Evolutionary conservation across 2,888 invertebrate species (phyloP).

Genomic region (Drosophila subsilvestris): DNA sequence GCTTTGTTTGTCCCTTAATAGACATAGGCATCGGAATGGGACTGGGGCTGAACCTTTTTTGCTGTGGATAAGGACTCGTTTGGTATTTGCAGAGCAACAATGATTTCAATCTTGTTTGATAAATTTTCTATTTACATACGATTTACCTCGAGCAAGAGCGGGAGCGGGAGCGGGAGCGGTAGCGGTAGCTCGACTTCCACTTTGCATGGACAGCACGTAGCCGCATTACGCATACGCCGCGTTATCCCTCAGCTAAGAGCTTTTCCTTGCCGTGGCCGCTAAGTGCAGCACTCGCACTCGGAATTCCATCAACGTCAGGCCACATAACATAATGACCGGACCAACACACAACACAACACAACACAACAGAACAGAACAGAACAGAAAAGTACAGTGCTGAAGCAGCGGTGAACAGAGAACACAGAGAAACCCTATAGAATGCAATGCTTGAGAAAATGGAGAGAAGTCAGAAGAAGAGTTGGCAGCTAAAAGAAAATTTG

Average conservation of each 20-base stretch:
- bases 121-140: slow-evolving; percentile 81
- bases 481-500: slow-evolving; percentile 64
- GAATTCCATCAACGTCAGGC: slow-evolving; percentile 69
- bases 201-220: slow-evolving; percentile 66
- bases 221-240: slow-evolving; percentile 74
- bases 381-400: no score
- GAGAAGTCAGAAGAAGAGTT: slow-evolving; percentile 32
- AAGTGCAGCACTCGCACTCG: slow-evolving; percentile 58
- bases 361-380: slow-evolving; percentile 15
- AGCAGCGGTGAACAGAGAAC: no score
- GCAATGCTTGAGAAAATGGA: slow-evolving; percentile 38
- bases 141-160: slow-evolving; percentile 36
- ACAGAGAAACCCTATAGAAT: slow-evolving; percentile 22
- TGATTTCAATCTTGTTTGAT: slow-evolving; percentile 78
- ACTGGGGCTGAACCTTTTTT: slow-evolving; percentile 34
- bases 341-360: slow-evolving; percentile 40
- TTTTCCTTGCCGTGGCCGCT: slow-evolving; percentile 48
- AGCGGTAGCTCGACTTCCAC: slow-evolving; percentile 2
- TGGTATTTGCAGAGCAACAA: slow-evolving; percentile 47
- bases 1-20: slow-evolving; percentile 59
- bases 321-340: slow-evolving; percentile 76
- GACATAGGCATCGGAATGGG: slow-evolving; percentile 19
- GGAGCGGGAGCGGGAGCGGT: no score
- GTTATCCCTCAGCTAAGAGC: slow-evolving; percentile 67
- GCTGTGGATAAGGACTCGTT: slow-evolving; percentile 19